phyloP scores from a whole-genome alignment of 2,888 invertebrate species.

The Spisula solida region DNA sequence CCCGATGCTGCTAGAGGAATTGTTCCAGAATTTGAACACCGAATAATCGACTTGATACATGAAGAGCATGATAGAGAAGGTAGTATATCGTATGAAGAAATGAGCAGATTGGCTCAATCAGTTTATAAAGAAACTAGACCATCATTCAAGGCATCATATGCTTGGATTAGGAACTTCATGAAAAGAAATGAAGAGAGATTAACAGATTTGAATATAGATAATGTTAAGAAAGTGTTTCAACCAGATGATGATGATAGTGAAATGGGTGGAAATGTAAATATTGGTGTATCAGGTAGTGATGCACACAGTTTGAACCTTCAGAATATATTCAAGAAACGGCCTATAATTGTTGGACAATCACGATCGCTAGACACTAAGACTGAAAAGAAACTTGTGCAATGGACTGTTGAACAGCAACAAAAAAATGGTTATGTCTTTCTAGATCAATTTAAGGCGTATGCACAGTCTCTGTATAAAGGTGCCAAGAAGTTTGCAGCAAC shows the following conservation, averaged over 20 bases:
- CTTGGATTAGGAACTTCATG: slow-evolving; percentile 68
- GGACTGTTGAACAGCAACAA: slow-evolving; percentile 60
- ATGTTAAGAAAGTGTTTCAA: slow-evolving; percentile 65
- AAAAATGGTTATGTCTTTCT: slow-evolving; percentile 69
- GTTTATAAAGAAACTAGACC: slow-evolving; percentile 69
- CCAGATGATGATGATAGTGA: slow-evolving; percentile 53
- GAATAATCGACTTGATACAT: slow-evolving; percentile 58
- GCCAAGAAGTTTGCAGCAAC: slow-evolving; percentile 70
- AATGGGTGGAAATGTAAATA: not conserved
- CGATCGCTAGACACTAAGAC: slow-evolving; percentile 67
- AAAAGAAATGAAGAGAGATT: slow-evolving; percentile 62
- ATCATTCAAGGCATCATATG: slow-evolving; percentile 67
- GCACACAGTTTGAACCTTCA: slow-evolving; percentile 26
- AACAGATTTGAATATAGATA: slow-evolving; percentile 57
- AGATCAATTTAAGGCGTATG: slow-evolving; percentile 66
- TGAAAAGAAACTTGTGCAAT: slow-evolving; percentile 69
- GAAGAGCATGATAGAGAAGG: slow-evolving; percentile 64
- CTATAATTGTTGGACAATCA: slow-evolving; percentile 68
- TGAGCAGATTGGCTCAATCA: slow-evolving; percentile 64
- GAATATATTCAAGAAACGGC: slow-evolving; percentile 56
- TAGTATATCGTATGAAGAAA: slow-evolving; percentile 70
- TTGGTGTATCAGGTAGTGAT: not conserved
- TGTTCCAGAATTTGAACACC: slow-evolving; percentile 69
- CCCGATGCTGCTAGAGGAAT: slow-evolving; percentile 64
- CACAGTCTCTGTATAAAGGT: slow-evolving; percentile 69